Conservation (phyloP, 2,113 vertebrate genomes). For the Xenus cinereus region DNA sequence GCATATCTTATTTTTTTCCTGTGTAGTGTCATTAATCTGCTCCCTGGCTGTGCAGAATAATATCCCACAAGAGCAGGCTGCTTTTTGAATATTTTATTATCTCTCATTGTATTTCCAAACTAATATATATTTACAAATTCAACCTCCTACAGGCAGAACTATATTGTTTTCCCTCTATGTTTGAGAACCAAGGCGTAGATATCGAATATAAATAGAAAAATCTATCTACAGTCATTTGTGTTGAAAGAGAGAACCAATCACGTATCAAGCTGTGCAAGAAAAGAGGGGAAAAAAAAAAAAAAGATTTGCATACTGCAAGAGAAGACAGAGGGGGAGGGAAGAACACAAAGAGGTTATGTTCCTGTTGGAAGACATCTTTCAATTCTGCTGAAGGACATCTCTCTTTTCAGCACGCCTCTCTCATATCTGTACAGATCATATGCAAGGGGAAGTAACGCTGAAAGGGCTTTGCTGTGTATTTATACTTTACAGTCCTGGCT, state of each 20-base stretch:
- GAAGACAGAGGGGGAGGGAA: neutral
- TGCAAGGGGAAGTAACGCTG: neutral
- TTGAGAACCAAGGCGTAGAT: conserved; percentile 46
- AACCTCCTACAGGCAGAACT: conserved; percentile 72
- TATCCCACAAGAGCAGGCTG: conserved; percentile 70
- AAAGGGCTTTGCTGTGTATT: neutral
- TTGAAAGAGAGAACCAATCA: conserved; percentile 74
- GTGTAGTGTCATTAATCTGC: conserved; percentile 77
- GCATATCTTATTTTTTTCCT: conserved; percentile 52
- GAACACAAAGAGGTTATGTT: neutral
- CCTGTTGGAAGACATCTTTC: neutral
- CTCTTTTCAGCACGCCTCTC: neutral
- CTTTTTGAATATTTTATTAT: conserved; percentile 83
- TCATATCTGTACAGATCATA: neutral
- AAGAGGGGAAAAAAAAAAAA: neutral
- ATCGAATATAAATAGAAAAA: conserved; percentile 62
- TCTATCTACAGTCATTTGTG: conserved; percentile 54
- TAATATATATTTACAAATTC: conserved; percentile 80
- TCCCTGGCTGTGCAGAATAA: conserved; percentile 80
- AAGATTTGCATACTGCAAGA: conserved; percentile 48
- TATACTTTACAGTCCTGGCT: neutral
- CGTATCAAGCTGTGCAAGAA: conserved; percentile 70
- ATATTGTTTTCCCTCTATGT: conserved; percentile 72
- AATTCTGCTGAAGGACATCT: neutral
- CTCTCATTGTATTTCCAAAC: conserved; percentile 76